These are phyloP conservation scores for Clostera curtula DNA, from an alignment of 2,888 invertebrate genomes.

Conservation along the genomic window DNA sequence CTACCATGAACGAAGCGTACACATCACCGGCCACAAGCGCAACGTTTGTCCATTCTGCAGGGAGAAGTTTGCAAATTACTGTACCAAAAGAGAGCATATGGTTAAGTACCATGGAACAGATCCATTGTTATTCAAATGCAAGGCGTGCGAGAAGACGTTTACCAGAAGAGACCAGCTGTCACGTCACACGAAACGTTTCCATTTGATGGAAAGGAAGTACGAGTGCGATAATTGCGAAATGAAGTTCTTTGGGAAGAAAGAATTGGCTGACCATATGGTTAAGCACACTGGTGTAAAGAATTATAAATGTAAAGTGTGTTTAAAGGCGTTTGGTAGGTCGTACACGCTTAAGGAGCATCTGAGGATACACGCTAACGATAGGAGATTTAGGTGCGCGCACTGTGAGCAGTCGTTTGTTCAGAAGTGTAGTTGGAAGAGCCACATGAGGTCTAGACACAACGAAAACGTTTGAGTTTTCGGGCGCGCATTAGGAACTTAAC, in stretches of 20 bases:
- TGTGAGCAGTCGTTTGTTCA: slow-evolving; percentile 28
- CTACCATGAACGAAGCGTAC: slow-evolving; percentile 19
- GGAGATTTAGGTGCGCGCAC: slow-evolving; percentile 20
- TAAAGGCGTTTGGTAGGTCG: slow-evolving; percentile 29
- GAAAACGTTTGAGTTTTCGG: slow-evolving; percentile 6
- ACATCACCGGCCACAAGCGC: slow-evolving; percentile 21
- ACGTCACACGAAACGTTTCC: slow-evolving; percentile 29
- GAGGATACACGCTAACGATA: slow-evolving; percentile 26
- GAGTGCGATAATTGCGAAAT: slow-evolving; percentile 35
- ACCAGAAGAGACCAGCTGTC: slow-evolving; percentile 14
- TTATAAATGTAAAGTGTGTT: slow-evolving; percentile 34
- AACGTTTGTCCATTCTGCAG: slow-evolving; percentile 30
- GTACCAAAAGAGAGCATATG: slow-evolving; percentile 22
- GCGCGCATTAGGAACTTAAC: background rate
- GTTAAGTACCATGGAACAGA: slow-evolving; percentile 19
- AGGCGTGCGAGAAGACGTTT: slow-evolving; percentile 40
- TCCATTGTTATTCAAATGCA: slow-evolving; percentile 21
- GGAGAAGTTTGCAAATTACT: slow-evolving; percentile 16
- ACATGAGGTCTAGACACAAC: slow-evolving; percentile 41
- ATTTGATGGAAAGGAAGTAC: slow-evolving; percentile 32
- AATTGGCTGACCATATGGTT: slow-evolving; percentile 27
- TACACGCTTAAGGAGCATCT: slow-evolving; percentile 33
- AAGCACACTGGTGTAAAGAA: slow-evolving; percentile 28
- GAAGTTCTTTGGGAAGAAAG: slow-evolving; percentile 29
- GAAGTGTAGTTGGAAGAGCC: slow-evolving; percentile 43